Evolutionary conservation across 2,113 vertebrate genomes (phyloP).

Genomic region (Zapornia atra): DNA sequence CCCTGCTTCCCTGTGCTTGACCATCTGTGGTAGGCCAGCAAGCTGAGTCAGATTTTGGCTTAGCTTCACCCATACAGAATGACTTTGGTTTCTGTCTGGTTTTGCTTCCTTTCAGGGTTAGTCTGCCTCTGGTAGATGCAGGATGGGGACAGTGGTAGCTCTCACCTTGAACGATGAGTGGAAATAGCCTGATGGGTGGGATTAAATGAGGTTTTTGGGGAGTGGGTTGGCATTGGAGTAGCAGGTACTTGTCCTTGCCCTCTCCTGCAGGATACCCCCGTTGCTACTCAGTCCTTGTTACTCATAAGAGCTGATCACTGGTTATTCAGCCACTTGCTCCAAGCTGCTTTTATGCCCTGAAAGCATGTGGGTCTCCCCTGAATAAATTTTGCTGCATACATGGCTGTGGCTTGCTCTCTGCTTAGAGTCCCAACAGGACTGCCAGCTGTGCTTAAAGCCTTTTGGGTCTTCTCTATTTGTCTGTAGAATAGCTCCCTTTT

Average conservation of each 20-base stretch:
- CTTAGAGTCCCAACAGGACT: neutral
- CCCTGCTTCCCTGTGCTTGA: neutral
- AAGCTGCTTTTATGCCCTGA: neutral
- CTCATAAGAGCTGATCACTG: neutral
- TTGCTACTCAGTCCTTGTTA: neutral
- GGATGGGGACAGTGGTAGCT: neutral
- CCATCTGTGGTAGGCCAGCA: neutral
- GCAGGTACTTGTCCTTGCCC: neutral
- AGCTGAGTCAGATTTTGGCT: slow-evolving; percentile 16
- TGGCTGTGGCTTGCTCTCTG: neutral
- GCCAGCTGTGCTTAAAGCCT: neutral
- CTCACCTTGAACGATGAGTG: neutral
- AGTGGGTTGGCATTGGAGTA: neutral
- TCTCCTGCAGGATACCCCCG: accelerated
- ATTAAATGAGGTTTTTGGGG: neutral
- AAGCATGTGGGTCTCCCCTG: accelerated
- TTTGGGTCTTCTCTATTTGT: neutral
- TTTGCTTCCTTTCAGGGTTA: neutral
- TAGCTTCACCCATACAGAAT: neutral
- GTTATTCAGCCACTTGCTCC: neutral
- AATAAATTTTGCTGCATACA: neutral
- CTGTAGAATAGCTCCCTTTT: neutral
- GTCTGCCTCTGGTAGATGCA: neutral
- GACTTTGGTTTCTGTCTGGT: neutral
- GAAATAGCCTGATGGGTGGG: neutral